These are phyloP conservation scores for Octodon degus DNA, from an alignment of 2,113 vertebrate species.

Conservation along the genomic window DNA sequence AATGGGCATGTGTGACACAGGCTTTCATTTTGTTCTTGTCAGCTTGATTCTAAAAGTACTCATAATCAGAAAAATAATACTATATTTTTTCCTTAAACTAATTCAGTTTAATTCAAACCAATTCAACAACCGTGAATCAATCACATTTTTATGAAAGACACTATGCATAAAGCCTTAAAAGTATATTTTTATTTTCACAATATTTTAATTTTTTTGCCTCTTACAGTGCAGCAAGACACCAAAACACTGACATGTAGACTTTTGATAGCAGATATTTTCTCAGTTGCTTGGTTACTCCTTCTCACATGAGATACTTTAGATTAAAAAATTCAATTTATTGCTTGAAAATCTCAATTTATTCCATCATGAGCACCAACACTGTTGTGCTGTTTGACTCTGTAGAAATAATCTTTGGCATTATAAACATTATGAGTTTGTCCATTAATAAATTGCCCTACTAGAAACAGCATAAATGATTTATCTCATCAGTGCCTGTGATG, in stretches of 20 bases:
- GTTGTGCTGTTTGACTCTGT: constrained; percentile 70
- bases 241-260: neutral
- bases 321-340: constrained; percentile 79
- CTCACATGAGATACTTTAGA: constrained; percentile 68
- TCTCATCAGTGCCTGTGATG: constrained; percentile 67
- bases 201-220: constrained; percentile 62
- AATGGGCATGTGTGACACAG: neutral
- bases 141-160: neutral
- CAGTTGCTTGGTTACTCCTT: constrained; percentile 60
- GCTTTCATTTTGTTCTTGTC: constrained; percentile 42
- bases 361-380: constrained; percentile 56
- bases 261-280: constrained; percentile 40
- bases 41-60: neutral
- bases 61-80: constrained; percentile 8
- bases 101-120: constrained; percentile 32
- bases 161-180: neutral
- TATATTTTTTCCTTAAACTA: neutral
- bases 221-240: constrained; percentile 18
- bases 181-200: neutral
- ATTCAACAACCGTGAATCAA: neutral
- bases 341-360: constrained; percentile 69
- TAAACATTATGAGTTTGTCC: constrained; percentile 75
- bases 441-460: constrained; percentile 80
- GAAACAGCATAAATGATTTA: constrained; percentile 72
- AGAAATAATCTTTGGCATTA: constrained; percentile 75